Conservation (phyloP, 2,113 vertebrate genomes). For the Pycnonotus jocosus region DNA sequence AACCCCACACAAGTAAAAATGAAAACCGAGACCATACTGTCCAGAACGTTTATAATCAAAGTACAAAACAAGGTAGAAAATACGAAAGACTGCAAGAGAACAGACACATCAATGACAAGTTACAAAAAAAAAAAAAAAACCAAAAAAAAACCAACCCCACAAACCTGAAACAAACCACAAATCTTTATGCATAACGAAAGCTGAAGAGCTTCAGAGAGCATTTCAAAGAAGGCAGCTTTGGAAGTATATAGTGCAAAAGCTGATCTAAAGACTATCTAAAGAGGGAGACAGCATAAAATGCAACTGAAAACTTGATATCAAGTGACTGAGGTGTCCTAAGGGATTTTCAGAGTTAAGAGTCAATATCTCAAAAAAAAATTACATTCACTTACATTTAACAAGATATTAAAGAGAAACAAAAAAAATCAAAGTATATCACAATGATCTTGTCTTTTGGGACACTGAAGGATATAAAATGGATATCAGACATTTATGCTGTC, state of each 20-base stretch:
- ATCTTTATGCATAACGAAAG: neutral
- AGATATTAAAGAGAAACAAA: neutral
- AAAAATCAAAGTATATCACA: fast-evolving
- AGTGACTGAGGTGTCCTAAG: neutral
- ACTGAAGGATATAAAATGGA: neutral
- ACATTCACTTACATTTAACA: neutral
- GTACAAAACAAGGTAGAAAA: neutral
- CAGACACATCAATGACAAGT: neutral
- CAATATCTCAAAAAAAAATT: neutral
- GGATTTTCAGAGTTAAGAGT: neutral
- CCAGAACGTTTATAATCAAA: neutral
- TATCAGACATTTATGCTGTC: neutral
- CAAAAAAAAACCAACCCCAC: too few relatives aligned
- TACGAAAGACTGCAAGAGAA: neutral
- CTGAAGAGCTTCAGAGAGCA: neutral
- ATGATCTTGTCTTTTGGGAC: neutral
- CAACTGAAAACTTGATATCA: neutral
- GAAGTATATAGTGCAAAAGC: neutral
- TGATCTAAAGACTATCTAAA: neutral
- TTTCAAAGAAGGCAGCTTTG: neutral
- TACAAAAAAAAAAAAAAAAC: neutral
- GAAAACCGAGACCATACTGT: neutral
- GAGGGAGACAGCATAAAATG: neutral
- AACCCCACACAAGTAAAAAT: fast-evolving
- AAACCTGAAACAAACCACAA: neutral